Base-by-base conservation (phyloP, 2,888 invertebrate species). In the Iselma pallidipennis region DNA sequence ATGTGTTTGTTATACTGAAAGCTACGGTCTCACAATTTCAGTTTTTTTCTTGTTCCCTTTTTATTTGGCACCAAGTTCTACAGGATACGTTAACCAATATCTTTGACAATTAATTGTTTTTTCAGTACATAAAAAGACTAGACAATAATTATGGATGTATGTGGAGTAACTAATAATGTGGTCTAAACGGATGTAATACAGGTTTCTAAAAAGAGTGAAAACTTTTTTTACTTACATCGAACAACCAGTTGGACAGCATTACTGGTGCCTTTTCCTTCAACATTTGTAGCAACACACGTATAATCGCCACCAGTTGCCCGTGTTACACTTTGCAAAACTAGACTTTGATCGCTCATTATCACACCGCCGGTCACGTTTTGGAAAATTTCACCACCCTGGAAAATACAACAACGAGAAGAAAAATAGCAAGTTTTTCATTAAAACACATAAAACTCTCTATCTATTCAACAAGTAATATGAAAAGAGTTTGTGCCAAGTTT, bases 241-340 rank as follows among this genome's bases (percentile, higher is more conserved):
- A 90, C 88, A 61, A 87, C 82, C 68, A 90, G 81, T 48, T 87
- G 85, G 67, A 90, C 90, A 29, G 89, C 88, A 78, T 90, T 90
- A 80, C 90, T 90, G 55, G 87, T 85, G 67, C 91, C 91, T 72
- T 90, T 92, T 49, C 94, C 94, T 80, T 94, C 94, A 61, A 89
- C 88, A 82, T 95, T 95, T 60, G 90, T 91, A 28, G 94, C 94
- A 80, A 91, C 85, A 78, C 95, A 95, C 58, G 91, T 92, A 82
- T 94, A 95, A 80, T 92, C 90, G 4, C 95, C 94, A n/a, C 92
- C 93, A 28, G 92, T 91, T 63, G 88, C 87, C 64, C 93, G 85
- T 49, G 90, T 91, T 62, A 95, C 91, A 71, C 90, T 90, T 80
- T 94, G 94, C 61, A 95, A 87, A 6, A 95, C 94, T 70, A 95